Conservation (phyloP, 2,113 vertebrate genomes). For the Zootoca vivipara region DNA sequence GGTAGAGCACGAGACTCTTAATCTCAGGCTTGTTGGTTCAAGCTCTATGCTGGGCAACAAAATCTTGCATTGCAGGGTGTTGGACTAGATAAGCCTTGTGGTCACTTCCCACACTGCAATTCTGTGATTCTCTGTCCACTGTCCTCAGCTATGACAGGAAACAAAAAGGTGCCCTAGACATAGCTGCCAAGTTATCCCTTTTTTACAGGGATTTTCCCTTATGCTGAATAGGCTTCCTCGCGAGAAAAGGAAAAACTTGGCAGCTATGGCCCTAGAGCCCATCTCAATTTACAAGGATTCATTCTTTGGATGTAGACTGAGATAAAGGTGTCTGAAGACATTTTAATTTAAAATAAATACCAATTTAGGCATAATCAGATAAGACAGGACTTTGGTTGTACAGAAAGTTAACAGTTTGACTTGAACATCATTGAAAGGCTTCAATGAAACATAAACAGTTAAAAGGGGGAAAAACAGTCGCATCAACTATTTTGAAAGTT, state of each 20-base stretch:
- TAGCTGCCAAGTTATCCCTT: no score
- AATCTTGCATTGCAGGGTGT: no score
- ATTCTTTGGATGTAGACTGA: background rate
- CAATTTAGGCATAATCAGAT: background rate
- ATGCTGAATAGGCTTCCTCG: no score
- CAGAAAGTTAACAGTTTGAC: slow-evolving; percentile 6
- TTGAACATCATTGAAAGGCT: slow-evolving; percentile 34
- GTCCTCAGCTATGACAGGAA: background rate
- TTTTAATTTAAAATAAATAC: background rate
- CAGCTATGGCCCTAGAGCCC: background rate
- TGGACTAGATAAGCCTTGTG: no score
- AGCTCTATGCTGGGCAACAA: no score
- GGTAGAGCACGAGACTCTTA: no score
- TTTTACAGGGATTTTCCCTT: no score
- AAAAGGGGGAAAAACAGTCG: background rate
- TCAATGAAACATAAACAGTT: slow-evolving; percentile 32
- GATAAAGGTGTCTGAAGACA: no score
- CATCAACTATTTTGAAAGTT: background rate
- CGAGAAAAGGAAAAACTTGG: no score
- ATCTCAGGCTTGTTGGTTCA: no score
- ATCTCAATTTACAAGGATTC: background rate
- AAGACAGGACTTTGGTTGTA: background rate
- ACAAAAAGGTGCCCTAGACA: background rate
- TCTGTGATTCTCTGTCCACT: background rate
- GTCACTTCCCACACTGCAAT: no score